These are phyloP conservation scores for Odocoileus hemionus DNA, from an alignment of 2,113 vertebrate species.

Conservation along the genomic window DNA sequence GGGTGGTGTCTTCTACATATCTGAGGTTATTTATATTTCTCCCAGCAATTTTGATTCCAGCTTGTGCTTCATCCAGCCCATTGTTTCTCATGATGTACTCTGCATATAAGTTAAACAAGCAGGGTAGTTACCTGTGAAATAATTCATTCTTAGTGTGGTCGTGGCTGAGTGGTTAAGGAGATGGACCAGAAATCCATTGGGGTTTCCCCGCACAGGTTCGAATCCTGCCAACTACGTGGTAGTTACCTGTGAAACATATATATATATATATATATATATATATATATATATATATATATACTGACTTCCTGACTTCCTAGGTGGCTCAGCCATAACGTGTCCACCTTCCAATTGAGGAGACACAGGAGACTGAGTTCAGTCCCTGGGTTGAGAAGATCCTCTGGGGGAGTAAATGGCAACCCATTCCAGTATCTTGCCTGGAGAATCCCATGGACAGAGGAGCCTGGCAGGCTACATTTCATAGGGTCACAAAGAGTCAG, in stretches of 20 bases:
- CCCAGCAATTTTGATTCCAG: not conserved
- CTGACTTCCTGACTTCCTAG: not conserved
- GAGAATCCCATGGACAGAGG: not conserved
- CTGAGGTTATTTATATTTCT: not conserved
- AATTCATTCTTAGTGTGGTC: conserved; percentile 2
- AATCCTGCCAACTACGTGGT: conserved; percentile 79
- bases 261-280: too few species aligned
- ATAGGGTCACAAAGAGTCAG: not conserved
- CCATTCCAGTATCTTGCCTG: not conserved
- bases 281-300: not conserved
- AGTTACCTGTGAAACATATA: not conserved
- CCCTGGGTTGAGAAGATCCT: not conserved
- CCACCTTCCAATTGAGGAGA: not conserved
- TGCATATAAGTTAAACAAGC: not conserved
- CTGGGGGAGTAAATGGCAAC: not conserved
- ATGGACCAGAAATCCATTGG: conserved; percentile 92
- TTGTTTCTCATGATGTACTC: not conserved
- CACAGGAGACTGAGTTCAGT: not conserved
- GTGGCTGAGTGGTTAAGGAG: conserved; percentile 75
- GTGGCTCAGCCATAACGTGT: not conserved
- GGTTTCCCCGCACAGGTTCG: conserved; percentile 91
- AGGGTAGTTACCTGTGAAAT: not conserved
- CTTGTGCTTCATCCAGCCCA: not conserved
- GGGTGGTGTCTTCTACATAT: not conserved
- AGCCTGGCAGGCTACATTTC: not conserved